These are phyloP conservation scores for Asteroscopus sphinx DNA, from an alignment of 2,888 invertebrate species.

Conservation along the genomic window DNA sequence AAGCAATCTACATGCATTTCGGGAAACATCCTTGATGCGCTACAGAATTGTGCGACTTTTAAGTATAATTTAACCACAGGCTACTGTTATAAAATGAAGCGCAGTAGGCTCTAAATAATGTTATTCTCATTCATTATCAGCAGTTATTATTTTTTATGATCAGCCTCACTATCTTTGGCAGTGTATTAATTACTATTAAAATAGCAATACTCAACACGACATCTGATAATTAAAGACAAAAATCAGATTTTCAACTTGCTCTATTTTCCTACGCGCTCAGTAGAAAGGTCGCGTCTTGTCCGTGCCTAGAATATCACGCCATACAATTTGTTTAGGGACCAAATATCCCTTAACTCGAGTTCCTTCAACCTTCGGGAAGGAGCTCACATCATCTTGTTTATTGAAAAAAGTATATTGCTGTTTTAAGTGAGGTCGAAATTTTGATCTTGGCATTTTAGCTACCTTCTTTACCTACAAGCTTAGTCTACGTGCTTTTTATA, in stretches of 20 bases:
- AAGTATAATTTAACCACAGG: too few relatives aligned
- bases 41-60: too few relatives aligned
- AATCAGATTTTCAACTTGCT: constrained; percentile 33
- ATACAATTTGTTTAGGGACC: constrained; percentile 72
- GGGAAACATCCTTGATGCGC: too few relatives aligned
- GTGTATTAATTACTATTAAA: too few relatives aligned
- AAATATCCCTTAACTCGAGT: constrained; percentile 52
- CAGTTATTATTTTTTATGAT: too few relatives aligned
- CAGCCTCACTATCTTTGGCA: too few relatives aligned
- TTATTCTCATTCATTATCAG: too few relatives aligned
- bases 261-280: constrained; percentile 27
- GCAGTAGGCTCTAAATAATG: too few relatives aligned
- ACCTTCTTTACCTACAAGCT: not conserved
- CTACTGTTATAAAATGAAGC: too few relatives aligned
- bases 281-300: constrained; percentile 65
- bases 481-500: not conserved
- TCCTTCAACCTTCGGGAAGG: constrained; percentile 37
- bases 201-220: not conserved
- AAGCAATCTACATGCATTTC: too few relatives aligned
- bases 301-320: constrained; percentile 70
- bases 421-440: constrained; percentile 1
- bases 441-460: not conserved
- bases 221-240: not conserved
- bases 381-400: constrained; percentile 45
- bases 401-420: constrained; percentile 45